Evolutionary conservation across 2,888 invertebrate species (phyloP), one percentile per base, ranked within the genome.

Genomic region (Ichneumoninae sp.): DNA sequence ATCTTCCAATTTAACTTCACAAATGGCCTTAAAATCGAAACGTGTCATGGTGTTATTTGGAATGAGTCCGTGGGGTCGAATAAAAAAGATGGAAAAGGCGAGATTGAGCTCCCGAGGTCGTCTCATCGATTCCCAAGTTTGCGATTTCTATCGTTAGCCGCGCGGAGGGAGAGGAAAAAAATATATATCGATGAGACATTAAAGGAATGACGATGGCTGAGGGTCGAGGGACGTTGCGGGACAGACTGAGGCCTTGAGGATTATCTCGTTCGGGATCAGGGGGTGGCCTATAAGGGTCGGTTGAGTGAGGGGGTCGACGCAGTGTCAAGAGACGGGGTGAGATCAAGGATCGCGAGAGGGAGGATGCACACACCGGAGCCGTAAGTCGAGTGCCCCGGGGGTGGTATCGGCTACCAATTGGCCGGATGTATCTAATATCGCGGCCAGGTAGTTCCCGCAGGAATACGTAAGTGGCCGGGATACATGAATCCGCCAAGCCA

Each of bases 381-480:
- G 71, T 66, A 72, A 79, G 71, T 66, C 66, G 65, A 71, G 65
- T 60, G 68, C 72, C 82, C 69, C 19, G 44, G 62, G 78, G 76
- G 69, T 65, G 69, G 72, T 78, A 62, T 78, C 57, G 77, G 60
- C 62, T 77, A 66, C 71, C 82, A 69, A 82, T 82, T 82, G 82
- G 72, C 68, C 77, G 77, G 82, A 82, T 77, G 72, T 82, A 82
- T 77, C 77, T 77, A 57, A 78, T 78, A 72, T 78, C 82, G 50
- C 50, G 60, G 47, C 50, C 26, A 30, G 47, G 36, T 26, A 68
- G 68, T 47, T 57, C 68, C 69, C 52, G 33, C 36, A 65, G 79
- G 79, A 71, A 71, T 71, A 71, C 62, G 6, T 62, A 71, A 71
- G 79, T 71, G 79, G 79, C 79, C 65, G 44, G 65, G 71, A 22